phyloP scores from a whole-genome alignment of 2,797 vertebrate species.

The Orientallactaga sibirica region DNA sequence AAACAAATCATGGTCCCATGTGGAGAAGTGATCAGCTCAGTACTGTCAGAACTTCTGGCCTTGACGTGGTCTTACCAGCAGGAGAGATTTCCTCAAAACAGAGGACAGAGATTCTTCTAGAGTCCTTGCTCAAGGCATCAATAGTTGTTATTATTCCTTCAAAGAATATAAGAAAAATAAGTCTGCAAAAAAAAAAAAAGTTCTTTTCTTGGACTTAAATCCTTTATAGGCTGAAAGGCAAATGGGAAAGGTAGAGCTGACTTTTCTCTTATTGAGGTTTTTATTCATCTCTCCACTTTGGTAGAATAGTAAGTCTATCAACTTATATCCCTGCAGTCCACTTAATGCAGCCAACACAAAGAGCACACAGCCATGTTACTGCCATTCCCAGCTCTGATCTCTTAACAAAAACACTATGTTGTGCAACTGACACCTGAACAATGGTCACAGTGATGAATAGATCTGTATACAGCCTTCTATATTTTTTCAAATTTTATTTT shows the following conservation, averaged over 20 bases:
- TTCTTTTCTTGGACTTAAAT: conserved; percentile 79
- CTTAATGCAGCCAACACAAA: conserved; percentile 21
- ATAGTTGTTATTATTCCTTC: conserved; percentile 63
- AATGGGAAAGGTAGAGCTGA: conserved; percentile 70
- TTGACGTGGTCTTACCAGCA: background rate
- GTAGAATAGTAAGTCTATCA: conserved; percentile 69
- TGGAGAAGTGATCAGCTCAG: background rate
- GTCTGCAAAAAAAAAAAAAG: conserved; percentile 56
- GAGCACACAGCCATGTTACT: conserved; percentile 42
- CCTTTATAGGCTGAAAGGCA: conserved; percentile 74
- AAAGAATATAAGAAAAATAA: conserved; percentile 62
- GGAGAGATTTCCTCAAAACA: conserved; percentile 1
- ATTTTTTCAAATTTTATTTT: background rate
- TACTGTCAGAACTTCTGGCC: background rate
- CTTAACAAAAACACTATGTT: background rate
- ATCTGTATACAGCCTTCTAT: background rate
- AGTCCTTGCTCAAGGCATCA: conserved; percentile 53
- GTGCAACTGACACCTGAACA: background rate
- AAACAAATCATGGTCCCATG: background rate
- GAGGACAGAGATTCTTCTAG: conserved; percentile 20
- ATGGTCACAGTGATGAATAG: background rate
- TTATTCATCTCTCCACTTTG: conserved; percentile 79
- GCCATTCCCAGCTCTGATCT: conserved; percentile 20
- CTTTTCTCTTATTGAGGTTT: conserved; percentile 79
- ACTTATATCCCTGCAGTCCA: conserved; percentile 48